Evolutionary conservation across 2,888 invertebrate species (phyloP), one percentile per base, ranked within the genome.

Genomic region (Amaurobius ferox): DNA sequence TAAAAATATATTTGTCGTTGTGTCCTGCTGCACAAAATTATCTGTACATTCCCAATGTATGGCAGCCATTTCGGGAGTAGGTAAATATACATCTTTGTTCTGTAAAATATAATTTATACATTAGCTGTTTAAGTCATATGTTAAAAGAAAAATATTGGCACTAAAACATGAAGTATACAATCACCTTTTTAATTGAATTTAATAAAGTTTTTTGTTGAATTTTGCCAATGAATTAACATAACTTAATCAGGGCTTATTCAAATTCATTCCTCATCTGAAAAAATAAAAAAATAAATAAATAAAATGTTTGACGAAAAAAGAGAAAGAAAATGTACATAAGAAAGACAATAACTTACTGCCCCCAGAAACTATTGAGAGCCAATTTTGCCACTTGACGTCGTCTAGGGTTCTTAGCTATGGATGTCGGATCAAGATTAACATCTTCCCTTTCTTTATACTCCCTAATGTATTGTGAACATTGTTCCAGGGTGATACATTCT

Each of bases 141-240:
- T 29, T 13, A 11, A 7, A 29, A 23, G 11, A 55, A 30, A 30
- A 71, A 70, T 40, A 5, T 19, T 9, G 32, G 9, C 1, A 11
- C 11, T 26, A 61, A 28, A 55, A 26, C n/a, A 55, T 11, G 11
- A 16, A n/a, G 28, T 13, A 28, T 3, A 28, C 28, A 32, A 19
- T 72, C 30, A 61, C 72, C 3, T 32, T 23, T 72, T 39, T 55
- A 6, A 61, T 61, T 7, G 55, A 11, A 32, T 72, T 35, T 9
- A 48, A 2, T 26, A 72, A 6, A n/a, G 61, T 48, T 48, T n/a
- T n/a, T 72, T 72, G 23, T 72, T 72, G 11, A 72, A 61, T 5
- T 29, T 11, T n/a, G 30, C 9, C 5, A 72, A 1, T 1, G 19
- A 13, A 32, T 30, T 23, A 1, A 72, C 30, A 32, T 19, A 72